Base-by-base conservation (phyloP, 1,140 invertebrate genomes). In the Drosophila elegans region DNA sequence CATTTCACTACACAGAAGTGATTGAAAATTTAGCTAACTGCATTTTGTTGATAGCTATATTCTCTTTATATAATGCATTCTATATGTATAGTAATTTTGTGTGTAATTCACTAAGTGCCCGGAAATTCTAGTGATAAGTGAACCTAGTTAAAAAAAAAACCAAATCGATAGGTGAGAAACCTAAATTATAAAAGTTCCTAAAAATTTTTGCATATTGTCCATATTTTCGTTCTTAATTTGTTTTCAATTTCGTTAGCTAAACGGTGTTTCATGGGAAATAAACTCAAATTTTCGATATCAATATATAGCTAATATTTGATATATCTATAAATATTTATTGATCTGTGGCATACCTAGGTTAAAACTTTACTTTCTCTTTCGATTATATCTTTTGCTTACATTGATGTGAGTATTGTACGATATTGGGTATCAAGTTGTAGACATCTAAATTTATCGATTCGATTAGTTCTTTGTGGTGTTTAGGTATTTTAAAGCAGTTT, bases 361-460 rank as follows among this genome's bases (percentile, higher is more conserved):
- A 55, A 45, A 62, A 75, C 34, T 53, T 44, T 41, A 46, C 51
- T 59, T 42, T 46, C 46, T 46, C 39, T 44, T 61, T 46, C 29
- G n/a, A 25, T 42, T 59, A 66, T 45, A 57, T 51, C 27, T 27
- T 54, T 63, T 78, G 13, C 56, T 46, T 61, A 48, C 48, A 53
- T 74, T 53, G 42, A 63, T 61, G 68, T 67, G 45, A 62, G 41
- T 74, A 56, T 71, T 51, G 48, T 59, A 54, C 46, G 75, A 73
- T 73, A 41, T 81, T 68, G 64, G 60, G 46, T 68, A 48, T 59
- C 56, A 48, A 59, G 48, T 59, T 57, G 29, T 82, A 78, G 68
- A 88, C 74, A 78, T 86, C 63, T 88, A 88, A 69, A 49, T 69
- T 41, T 52, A 57, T 74, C 60, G 59, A 66, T 75, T 74, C 41